A percentile compares a stretch with the other conserved stretches of the same genome.
Evolutionary conservation across 1,140 invertebrate genomes (phyloP).

Genomic region (Vanessa tameamea): DNA sequence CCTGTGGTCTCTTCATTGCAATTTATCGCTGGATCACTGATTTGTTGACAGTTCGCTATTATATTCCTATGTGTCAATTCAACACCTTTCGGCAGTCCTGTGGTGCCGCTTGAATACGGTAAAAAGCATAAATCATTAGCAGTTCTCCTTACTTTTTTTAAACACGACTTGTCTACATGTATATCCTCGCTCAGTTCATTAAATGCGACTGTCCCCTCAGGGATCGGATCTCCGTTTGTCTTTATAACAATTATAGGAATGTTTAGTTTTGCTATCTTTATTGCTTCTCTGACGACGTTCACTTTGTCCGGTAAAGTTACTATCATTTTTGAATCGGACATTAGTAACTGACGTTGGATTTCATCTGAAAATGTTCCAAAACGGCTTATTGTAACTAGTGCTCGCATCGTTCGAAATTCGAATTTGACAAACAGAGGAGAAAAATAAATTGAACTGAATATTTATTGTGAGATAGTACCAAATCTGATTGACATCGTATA

Average conservation of each 20-base stretch:
- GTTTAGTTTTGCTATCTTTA: constrained; percentile 68
- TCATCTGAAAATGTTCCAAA: constrained; percentile 84
- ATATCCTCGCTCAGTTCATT: constrained; percentile 81
- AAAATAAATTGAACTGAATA: too few species aligned
- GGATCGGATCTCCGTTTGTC: constrained; percentile 63
- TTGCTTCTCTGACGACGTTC: constrained; percentile 70
- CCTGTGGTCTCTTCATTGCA: constrained; percentile 65
- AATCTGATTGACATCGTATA: too few species aligned
- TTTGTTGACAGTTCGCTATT: constrained; percentile 80
- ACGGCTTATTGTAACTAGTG: background rate
- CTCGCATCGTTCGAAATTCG: too few species aligned
- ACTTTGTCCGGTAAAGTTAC: constrained; percentile 83
- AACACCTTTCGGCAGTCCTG: constrained; percentile 94
- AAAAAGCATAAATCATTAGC: constrained; percentile 81
- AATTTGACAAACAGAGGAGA: too few species aligned
- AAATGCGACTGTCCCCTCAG: constrained; percentile 82
- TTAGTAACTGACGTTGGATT: constrained; percentile 86
- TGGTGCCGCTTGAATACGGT: constrained; percentile 92
- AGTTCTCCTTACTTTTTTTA: constrained; percentile 72
- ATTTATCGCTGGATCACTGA: constrained; percentile 63
- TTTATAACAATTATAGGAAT: constrained; percentile 83
- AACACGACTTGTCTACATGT: constrained; percentile 75
- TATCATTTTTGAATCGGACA: constrained; percentile 84
- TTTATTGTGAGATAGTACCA: too few species aligned
- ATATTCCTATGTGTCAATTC: constrained; percentile 87